A percentile compares a stretch with the other conserved stretches of the same genome.
These are phyloP conservation scores for Phasianus colchicus DNA, from an alignment of 2,113 vertebrate species.

Conservation along the genomic window DNA sequence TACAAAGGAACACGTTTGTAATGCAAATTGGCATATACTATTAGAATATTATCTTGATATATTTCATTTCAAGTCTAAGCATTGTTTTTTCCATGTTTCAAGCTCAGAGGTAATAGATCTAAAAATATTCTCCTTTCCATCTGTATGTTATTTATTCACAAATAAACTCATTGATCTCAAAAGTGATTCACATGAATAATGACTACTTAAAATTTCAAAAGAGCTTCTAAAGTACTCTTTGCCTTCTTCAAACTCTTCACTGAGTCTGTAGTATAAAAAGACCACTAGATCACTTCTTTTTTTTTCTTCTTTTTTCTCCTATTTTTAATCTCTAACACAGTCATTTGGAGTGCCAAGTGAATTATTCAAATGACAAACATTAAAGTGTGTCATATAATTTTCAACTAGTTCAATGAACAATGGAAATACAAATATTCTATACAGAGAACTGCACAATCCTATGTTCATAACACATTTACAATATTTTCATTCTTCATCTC, in stretches of 20 bases:
- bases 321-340: background rate
- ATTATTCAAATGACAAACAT: background rate
- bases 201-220: background rate
- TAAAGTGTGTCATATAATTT: background rate
- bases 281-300: background rate
- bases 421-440: background rate
- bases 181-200: background rate
- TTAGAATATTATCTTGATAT: background rate
- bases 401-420: background rate
- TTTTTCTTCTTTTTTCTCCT: background rate
- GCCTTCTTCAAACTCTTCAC: background rate
- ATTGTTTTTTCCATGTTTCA: background rate
- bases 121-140: background rate
- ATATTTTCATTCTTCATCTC: background rate
- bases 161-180: background rate
- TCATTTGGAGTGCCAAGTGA: background rate
- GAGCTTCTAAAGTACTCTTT: background rate
- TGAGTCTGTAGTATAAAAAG: background rate
- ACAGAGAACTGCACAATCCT: background rate
- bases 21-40: background rate
- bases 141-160: fast-evolving
- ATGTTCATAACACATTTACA: background rate
- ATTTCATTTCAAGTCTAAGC: background rate
- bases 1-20: conserved; percentile 4
- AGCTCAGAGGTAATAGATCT: background rate